phyloP scores from a whole-genome alignment of 2,113 vertebrate genomes.

The Gobio gobio region DNA sequence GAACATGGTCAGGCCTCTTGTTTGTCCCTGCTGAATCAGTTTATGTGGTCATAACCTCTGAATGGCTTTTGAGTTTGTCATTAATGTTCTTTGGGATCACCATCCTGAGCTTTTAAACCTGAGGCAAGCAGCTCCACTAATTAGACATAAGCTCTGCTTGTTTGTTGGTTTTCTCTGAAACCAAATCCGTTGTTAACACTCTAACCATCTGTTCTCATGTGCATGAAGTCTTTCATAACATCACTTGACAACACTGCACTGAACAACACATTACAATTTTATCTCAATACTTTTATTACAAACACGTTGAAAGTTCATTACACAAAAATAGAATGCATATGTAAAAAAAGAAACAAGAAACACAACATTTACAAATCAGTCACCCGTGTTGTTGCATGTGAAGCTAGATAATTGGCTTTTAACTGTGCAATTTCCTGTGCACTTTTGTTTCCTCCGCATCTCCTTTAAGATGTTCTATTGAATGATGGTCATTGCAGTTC shows the following conservation, averaged over 20 bases:
- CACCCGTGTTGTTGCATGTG: not conserved
- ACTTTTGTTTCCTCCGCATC: not conserved
- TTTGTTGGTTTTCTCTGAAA: slow-evolving; percentile 19
- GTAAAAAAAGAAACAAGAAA: not conserved
- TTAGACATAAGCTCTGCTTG: slow-evolving; percentile 18
- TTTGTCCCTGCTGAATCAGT: not conserved
- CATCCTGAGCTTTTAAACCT: slow-evolving; percentile 19
- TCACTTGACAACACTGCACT: not conserved
- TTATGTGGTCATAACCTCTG: not conserved
- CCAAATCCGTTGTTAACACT: slow-evolving; percentile 32
- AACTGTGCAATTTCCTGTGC: not conserved
- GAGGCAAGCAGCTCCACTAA: slow-evolving; percentile 31
- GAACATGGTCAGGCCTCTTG: not conserved
- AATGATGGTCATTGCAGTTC: not conserved
- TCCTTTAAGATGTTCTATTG: not conserved
- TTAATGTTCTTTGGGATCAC: slow-evolving; percentile 34
- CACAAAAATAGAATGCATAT: not conserved
- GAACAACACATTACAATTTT: not conserved
- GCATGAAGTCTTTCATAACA: not conserved
- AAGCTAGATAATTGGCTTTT: slow-evolving; percentile 21
- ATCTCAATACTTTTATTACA: not conserved
- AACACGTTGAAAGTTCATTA: not conserved
- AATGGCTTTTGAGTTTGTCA: slow-evolving; percentile 24
- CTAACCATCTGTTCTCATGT: not conserved
- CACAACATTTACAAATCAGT: not conserved